Conservation (phyloP, 2,888 invertebrate species). For the Pycnomerus fuliginosus region DNA sequence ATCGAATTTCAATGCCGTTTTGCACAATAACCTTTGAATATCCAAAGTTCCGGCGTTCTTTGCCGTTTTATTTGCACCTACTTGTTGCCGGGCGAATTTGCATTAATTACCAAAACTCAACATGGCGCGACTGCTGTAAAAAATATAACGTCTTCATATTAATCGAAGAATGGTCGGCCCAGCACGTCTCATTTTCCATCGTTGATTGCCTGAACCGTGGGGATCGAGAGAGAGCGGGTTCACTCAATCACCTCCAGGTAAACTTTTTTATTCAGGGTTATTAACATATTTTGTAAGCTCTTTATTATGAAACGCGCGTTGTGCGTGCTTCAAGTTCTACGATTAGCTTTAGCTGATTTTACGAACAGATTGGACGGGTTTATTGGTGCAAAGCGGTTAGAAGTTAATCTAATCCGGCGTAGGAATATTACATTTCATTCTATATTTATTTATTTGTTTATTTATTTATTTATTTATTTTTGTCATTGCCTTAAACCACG, state of each 20-base stretch:
- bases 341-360: constrained; percentile 36
- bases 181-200: constrained; percentile 33
- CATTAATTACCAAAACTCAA: constrained; percentile 13
- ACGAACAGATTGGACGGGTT: too few relatives aligned
- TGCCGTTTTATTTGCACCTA: too few relatives aligned
- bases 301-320: constrained; percentile 39
- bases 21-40: too few relatives aligned
- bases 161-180: constrained; percentile 25
- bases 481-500: too few relatives aligned
- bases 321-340: constrained; percentile 33
- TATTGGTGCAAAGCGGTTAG: too few relatives aligned
- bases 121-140: constrained; percentile 10
- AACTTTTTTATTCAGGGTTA: constrained; percentile 39
- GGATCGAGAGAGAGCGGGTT: constrained; percentile 11
- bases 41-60: too few relatives aligned
- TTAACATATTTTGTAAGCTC: constrained; percentile 45
- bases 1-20: too few relatives aligned
- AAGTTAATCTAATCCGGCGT: too few relatives aligned
- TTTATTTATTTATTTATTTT: too few relatives aligned
- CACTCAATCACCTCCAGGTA: constrained; percentile 41
- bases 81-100: constrained; percentile 18
- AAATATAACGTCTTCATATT: constrained; percentile 34
- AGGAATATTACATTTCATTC: too few relatives aligned
- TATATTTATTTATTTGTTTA: too few relatives aligned
- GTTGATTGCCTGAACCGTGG: constrained; percentile 29